A percentile compares a stretch with the other conserved stretches of the same genome.
phyloP scores from a whole-genome alignment of 2,113 vertebrate species.

The Petromus typicus region DNA sequence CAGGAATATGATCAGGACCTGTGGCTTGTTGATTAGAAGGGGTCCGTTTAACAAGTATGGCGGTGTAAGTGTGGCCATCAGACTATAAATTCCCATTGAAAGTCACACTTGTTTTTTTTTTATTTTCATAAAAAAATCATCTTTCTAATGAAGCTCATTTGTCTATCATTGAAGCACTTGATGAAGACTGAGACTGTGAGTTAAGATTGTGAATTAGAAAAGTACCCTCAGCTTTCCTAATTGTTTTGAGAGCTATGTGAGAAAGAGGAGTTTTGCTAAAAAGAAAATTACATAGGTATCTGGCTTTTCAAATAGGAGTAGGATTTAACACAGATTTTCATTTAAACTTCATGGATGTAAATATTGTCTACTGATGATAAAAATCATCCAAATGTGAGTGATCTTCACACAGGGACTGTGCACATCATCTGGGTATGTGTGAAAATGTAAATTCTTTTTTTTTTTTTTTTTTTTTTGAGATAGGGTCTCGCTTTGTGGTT shows the following conservation, averaged over 20 bases:
- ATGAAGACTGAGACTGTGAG: neutral
- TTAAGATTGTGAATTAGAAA: neutral
- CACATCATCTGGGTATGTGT: neutral
- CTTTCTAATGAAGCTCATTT: neutral
- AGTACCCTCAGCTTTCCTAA: neutral
- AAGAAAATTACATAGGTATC: neutral
- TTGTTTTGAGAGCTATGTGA: constrained; percentile 13
- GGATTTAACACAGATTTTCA: neutral
- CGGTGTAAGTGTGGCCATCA: neutral
- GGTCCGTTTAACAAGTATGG: neutral
- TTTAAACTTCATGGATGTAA: neutral
- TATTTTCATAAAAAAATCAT: neutral
- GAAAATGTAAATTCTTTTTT: too few relatives aligned
- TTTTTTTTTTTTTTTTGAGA: too few relatives aligned
- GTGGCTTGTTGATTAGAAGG: neutral
- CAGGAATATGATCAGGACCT: neutral
- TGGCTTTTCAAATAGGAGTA: neutral
- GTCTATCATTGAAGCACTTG: neutral
- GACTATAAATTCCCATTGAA: neutral
- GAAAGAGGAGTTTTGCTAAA: neutral
- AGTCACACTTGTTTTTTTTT: neutral
- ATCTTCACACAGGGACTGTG: neutral
- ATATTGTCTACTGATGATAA: neutral
- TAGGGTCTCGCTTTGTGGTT: too few relatives aligned
- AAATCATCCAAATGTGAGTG: neutral